A percentile compares a stretch with the other conserved stretches of the same genome.
These are phyloP conservation scores for Phyto melanocephala DNA, from an alignment of 2,888 invertebrate species.

Conservation along the genomic window DNA sequence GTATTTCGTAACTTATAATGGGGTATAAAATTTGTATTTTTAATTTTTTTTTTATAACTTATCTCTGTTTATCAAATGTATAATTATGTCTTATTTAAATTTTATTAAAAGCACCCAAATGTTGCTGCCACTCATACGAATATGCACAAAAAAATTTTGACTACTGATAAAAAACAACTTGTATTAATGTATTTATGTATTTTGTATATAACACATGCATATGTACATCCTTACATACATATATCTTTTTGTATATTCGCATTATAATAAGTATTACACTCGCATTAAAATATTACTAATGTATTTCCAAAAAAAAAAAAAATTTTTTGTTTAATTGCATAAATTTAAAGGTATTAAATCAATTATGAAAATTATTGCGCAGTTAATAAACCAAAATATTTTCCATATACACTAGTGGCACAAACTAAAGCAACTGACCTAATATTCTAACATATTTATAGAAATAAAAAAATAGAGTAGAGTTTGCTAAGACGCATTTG, in stretches of 20 bases:
- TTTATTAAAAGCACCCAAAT: slow-evolving; percentile 37
- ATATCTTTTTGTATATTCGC: neutral
- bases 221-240: no score
- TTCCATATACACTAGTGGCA: no score
- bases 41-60: slow-evolving; percentile 25
- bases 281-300: neutral
- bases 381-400: no score
- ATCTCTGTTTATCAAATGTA: slow-evolving; percentile 21
- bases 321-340: neutral
- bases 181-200: no score
- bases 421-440: no score
- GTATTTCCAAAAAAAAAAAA: no score
- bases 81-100: slow-evolving; percentile 35
- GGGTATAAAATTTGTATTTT: no score
- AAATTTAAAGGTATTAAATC: neutral
- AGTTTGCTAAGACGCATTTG: no score
- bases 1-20: slow-evolving; percentile 8
- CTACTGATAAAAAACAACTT: neutral
- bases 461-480: no score
- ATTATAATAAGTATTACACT: neutral
- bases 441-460: no score
- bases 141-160: neutral
- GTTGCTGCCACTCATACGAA: slow-evolving; percentile 21
- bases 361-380: neutral
- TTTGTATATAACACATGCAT: no score